These are phyloP conservation scores for Parnassius mnemosyne DNA, from an alignment of 2,888 invertebrate genomes.

Conservation along the genomic window DNA sequence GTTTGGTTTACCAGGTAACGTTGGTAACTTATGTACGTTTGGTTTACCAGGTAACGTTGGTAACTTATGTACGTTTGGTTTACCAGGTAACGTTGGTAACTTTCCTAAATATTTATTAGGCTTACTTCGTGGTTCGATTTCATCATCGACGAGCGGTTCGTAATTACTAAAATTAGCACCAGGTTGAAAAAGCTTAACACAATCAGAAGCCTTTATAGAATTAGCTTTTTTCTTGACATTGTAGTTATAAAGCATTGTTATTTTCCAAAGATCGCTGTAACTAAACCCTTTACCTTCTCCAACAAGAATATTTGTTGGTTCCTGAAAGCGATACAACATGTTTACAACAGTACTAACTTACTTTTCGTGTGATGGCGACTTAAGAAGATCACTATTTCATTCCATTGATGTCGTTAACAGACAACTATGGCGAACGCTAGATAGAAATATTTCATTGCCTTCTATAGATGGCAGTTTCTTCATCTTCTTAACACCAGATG, in stretches of 20 bases:
- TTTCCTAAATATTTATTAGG: constrained; percentile 42
- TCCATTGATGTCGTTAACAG: too few relatives aligned
- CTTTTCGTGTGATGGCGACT: too few relatives aligned
- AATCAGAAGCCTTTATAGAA: constrained; percentile 38
- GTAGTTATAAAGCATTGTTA: constrained; percentile 55
- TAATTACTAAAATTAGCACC: constrained; percentile 37
- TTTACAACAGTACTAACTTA: too few relatives aligned
- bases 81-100: background rate
- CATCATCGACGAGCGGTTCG: constrained; percentile 18
- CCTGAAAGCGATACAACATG: constrained; percentile 15
- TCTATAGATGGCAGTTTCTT: too few relatives aligned
- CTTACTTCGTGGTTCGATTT: constrained; percentile 39
- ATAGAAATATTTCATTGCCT: too few relatives aligned
- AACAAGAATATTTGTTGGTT: constrained; percentile 14
- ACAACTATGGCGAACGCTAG: too few relatives aligned
- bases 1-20: background rate
- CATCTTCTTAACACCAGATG: too few relatives aligned
- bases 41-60: background rate
- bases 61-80: background rate
- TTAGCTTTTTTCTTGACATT: constrained; percentile 38
- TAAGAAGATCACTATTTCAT: too few relatives aligned
- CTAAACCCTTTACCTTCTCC: constrained; percentile 37
- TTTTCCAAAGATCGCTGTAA: constrained; percentile 48
- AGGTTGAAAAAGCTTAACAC: constrained; percentile 49
- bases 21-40: too few relatives aligned